Evolutionary conservation across 2,113 vertebrate genomes (phyloP).

Genomic region (Uropsilus gracilis): DNA sequence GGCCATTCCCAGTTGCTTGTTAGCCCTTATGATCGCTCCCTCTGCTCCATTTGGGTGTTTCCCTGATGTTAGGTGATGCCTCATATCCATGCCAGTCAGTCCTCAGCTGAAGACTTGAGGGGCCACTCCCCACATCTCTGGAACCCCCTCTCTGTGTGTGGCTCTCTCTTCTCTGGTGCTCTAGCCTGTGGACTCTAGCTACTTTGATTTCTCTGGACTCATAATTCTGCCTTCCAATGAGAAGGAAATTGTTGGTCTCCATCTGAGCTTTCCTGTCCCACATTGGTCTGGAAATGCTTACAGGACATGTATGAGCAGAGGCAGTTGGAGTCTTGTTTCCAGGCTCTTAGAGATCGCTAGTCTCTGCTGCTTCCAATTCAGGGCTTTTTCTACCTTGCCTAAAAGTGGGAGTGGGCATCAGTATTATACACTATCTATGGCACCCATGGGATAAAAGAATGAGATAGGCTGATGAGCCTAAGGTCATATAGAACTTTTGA

Average conservation of each 20-base stretch:
- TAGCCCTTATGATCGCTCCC: neutral
- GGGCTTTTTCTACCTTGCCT: neutral
- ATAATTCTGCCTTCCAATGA: neutral
- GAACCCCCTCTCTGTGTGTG: neutral
- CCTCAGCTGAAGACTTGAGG: neutral
- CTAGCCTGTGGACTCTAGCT: neutral
- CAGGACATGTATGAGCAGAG: neutral
- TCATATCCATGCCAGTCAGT: neutral
- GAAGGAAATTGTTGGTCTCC: neutral
- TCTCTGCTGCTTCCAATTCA: neutral
- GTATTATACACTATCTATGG: neutral
- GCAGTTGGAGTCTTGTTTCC: neutral
- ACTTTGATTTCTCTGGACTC: neutral
- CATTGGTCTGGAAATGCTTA: neutral
- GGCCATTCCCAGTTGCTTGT: neutral
- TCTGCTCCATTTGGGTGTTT: neutral
- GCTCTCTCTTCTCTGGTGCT: neutral
- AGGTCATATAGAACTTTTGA: neutral
- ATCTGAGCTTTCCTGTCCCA: neutral
- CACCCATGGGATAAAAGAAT: neutral
- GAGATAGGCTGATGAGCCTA: neutral
- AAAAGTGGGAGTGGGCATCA: neutral
- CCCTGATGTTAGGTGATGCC: neutral
- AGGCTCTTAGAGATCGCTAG: neutral
- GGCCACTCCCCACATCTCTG: neutral